Conservation (phyloP, 2,797 vertebrate genomes). For the Darevskia mixta region DNA sequence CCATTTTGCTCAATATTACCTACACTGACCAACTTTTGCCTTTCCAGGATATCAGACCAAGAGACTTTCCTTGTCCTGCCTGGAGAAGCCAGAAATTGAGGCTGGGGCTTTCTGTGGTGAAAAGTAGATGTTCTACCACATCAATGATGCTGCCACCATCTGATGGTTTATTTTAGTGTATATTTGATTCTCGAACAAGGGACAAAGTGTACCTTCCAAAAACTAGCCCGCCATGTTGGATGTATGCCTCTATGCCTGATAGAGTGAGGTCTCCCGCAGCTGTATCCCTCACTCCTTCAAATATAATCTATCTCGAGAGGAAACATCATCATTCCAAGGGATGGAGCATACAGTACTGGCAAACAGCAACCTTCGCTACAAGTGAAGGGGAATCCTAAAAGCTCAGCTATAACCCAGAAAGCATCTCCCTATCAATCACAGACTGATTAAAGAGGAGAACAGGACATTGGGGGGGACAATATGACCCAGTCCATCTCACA, state of each 20-base stretch:
- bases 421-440: no score
- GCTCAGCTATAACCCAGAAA: neutral
- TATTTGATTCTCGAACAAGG: neutral
- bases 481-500: neutral
- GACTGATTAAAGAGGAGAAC: no score
- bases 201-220: neutral
- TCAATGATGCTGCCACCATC: neutral
- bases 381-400: neutral
- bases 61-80: no score
- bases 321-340: neutral
- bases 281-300: no score
- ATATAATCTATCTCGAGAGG: no score
- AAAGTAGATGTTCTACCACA: neutral
- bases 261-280: neutral
- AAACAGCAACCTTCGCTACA: neutral
- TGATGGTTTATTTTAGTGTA: neutral
- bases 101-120: no score
- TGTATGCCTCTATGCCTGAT: no score
- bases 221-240: neutral
- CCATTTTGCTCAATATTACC: no score
- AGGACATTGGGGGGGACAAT: no score
- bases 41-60: no score
- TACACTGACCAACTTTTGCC: no score
- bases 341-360: neutral
- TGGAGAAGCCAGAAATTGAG: no score